Conservation (phyloP, 2,113 vertebrate species). For the Alethe castanea region DNA sequence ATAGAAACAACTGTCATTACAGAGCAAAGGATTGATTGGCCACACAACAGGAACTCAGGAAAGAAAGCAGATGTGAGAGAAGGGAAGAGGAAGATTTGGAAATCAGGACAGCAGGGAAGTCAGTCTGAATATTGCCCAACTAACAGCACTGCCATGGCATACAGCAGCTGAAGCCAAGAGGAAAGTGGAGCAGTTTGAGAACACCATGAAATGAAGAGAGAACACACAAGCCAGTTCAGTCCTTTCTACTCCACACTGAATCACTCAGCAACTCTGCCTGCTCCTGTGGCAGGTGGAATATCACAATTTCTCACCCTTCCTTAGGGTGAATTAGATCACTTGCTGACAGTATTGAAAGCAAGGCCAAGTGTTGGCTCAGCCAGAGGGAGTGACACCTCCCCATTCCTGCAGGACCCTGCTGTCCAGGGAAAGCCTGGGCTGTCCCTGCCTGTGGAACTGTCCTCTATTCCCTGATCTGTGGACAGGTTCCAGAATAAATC, state of each 20-base stretch:
- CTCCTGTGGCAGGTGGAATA: background rate
- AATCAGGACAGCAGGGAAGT: background rate
- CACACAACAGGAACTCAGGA: background rate
- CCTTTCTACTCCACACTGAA: background rate
- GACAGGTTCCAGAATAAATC: background rate
- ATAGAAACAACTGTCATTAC: background rate
- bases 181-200: background rate
- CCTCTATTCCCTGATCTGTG: background rate
- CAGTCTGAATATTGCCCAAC: background rate
- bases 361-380: background rate
- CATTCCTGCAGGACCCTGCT: background rate
- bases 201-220: background rate
- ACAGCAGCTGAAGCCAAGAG: background rate
- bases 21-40: background rate
- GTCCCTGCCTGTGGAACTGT: background rate
- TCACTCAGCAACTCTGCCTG: background rate
- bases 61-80: background rate
- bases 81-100: background rate
- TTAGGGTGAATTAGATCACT: background rate
- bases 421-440: background rate
- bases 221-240: background rate
- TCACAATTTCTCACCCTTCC: background rate
- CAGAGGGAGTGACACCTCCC: background rate
- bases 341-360: background rate
- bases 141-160: background rate